Conservation (phyloP, 2,888 invertebrate species). For the Tinea pellionella region DNA sequence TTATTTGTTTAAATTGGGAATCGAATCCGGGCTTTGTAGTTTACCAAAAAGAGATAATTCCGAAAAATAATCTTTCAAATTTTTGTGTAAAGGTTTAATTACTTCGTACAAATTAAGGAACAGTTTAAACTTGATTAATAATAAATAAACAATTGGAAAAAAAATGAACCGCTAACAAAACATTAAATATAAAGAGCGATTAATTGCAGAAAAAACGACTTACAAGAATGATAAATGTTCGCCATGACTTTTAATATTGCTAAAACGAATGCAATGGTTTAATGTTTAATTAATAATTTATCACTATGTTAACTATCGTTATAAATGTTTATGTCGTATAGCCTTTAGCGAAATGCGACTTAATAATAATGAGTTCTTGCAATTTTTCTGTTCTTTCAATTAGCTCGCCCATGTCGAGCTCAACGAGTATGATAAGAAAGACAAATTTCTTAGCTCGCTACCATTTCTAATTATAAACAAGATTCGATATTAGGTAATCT, state of each 20-base stretch:
- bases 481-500: slow-evolving; percentile 45
- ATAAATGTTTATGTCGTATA: slow-evolving; percentile 2
- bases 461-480: slow-evolving; percentile 45
- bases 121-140: too few species aligned
- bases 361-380: slow-evolving; percentile 39
- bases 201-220: slow-evolving; percentile 2
- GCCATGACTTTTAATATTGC: slow-evolving; percentile 7
- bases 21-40: too few species aligned
- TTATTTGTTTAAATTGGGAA: too few species aligned
- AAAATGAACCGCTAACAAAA: not conserved
- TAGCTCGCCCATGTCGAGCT: slow-evolving; percentile 24
- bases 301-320: slow-evolving; percentile 7
- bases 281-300: slow-evolving; percentile 13
- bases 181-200: not conserved
- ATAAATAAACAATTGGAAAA: too few species aligned
- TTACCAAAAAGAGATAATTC: too few species aligned
- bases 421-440: slow-evolving; percentile 16
- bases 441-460: slow-evolving; percentile 25
- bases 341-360: slow-evolving; percentile 12
- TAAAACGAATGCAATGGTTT: not conserved
- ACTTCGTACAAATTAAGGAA: too few species aligned
- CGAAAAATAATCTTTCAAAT: too few species aligned
- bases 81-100: too few species aligned
- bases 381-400: slow-evolving; percentile 53
- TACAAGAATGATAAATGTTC: slow-evolving; percentile 5